Base-by-base conservation (phyloP, 1,140 invertebrate genomes). In the Lysiphlebus fabarum region DNA sequence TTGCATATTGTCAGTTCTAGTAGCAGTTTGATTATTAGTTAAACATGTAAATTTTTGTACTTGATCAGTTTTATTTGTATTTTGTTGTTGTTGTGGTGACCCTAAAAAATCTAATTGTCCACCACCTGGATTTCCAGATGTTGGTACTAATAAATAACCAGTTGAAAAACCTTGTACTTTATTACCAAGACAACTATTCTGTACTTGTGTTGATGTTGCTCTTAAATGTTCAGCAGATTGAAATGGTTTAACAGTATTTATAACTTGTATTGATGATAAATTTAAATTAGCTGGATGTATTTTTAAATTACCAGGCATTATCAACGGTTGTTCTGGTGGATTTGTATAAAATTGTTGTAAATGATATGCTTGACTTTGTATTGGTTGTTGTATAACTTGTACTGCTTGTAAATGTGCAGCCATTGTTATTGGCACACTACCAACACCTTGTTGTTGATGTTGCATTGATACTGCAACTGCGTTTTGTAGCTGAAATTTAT, bases 331-430 rank as follows among this genome's bases (percentile, higher is more conserved):
- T 5, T 87, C 87, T 69, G 89, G 90, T 10, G 87, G 80, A 72
- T 91, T 90, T 26, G 17, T 26, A 68, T 92, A 89, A 10, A 94
- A 77, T 71, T 91, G 90, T 65, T 89, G 88, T 55, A 92, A 64
- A 44, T 79, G 79, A 73, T 92, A 91, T 5, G 87, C 82, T 67
- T 84, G 84, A 74, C 87, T 88, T 66, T 90, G 89, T 59, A 91
- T 73, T 1, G 89, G 87, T 63, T 92, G 91, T 71, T 92, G 90
- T 64, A 93, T 91, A 11, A 93, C 87, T 75, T 93, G 90, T 9
- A 88, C 81, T 1, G 76, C 76, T 49, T 79, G 76, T 0, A 75
- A 75, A 62, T 77, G 77, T 1, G 76, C 73, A 42, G 77, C 76
- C 76, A 79, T 79, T 0, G 77, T 78, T 4, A 80, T 80, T 42